phyloP scores from a whole-genome alignment of 2,797 vertebrate genomes.

The Otolemur crassicaudatus region DNA sequence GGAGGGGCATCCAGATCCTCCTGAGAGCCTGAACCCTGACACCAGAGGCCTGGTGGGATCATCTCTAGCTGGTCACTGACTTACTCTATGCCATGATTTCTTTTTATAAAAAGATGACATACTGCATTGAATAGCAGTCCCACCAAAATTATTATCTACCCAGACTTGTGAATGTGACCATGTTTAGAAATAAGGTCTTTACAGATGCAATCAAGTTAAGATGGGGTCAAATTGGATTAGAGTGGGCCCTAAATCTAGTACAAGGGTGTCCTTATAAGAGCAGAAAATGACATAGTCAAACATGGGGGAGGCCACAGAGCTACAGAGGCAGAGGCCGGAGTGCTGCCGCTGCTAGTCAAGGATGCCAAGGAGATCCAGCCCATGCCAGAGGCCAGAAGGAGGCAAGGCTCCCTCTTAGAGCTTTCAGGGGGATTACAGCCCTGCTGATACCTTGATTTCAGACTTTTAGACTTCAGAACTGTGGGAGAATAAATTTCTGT shows the following conservation, averaged over 20 bases:
- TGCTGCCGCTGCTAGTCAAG: neutral
- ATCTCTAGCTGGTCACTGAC: neutral
- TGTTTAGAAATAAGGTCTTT: neutral
- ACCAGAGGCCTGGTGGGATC: neutral
- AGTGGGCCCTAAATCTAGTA: neutral
- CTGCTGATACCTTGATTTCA: neutral
- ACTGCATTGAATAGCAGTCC: neutral
- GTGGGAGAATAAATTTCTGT: neutral
- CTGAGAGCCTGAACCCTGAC: neutral
- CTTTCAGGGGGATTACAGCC: neutral
- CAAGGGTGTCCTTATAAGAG: neutral
- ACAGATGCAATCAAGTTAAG: neutral
- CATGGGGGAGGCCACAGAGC: neutral
- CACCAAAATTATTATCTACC: neutral
- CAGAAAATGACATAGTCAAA: neutral
- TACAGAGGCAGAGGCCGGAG: neutral
- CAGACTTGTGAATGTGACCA: neutral
- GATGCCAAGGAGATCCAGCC: neutral
- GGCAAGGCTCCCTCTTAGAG: neutral
- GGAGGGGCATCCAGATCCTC: neutral
- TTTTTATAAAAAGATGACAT: neutral
- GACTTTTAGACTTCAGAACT: neutral
- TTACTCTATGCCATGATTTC: neutral
- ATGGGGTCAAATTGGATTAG: neutral
- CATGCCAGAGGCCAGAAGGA: neutral